Percentiles rank a stretch among this genome's conserved stretches.
These are phyloP conservation scores for Engraulis encrasicolus DNA, from an alignment of 2,113 vertebrate species.

Conservation along the genomic window DNA sequence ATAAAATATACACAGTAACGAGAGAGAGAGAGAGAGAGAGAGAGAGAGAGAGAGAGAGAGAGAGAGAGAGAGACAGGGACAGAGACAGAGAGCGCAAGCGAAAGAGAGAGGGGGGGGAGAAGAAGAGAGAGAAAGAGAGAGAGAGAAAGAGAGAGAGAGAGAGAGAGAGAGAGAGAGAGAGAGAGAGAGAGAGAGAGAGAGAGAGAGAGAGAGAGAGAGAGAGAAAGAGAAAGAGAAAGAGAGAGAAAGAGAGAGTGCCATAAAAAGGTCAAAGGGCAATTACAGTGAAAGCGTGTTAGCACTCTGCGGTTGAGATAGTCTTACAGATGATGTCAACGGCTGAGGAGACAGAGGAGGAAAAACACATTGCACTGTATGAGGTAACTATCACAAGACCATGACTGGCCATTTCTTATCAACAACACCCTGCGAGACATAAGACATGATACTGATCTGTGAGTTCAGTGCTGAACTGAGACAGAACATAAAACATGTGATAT, in stretches of 20 bases:
- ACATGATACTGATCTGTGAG: no score
- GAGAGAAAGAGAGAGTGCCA: conserved; percentile 16
- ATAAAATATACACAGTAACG: not conserved
- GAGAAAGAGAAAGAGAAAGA: not conserved
- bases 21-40: not conserved
- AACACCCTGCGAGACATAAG: no score
- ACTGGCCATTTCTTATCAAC: not conserved
- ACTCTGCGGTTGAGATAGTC: not conserved
- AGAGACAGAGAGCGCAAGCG: no score
- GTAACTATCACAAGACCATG: not conserved
- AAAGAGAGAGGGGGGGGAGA: conserved; percentile 5
- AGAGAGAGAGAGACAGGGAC: not conserved
- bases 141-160: conserved; percentile 12
- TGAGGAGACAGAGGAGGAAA: not conserved
- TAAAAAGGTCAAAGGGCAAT: not conserved
- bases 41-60: conserved; percentile 23
- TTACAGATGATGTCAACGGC: not conserved
- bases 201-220: conserved; percentile 13
- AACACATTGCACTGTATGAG: not conserved
- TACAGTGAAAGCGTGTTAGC: not conserved
- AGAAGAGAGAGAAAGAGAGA: conserved; percentile 22
- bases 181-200: not conserved
- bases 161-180: not conserved
- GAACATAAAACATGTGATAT: no score
- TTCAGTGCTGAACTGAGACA: not conserved